phyloP scores from a whole-genome alignment of 2,888 invertebrate genomes.

The Hypomecis atomaria region DNA sequence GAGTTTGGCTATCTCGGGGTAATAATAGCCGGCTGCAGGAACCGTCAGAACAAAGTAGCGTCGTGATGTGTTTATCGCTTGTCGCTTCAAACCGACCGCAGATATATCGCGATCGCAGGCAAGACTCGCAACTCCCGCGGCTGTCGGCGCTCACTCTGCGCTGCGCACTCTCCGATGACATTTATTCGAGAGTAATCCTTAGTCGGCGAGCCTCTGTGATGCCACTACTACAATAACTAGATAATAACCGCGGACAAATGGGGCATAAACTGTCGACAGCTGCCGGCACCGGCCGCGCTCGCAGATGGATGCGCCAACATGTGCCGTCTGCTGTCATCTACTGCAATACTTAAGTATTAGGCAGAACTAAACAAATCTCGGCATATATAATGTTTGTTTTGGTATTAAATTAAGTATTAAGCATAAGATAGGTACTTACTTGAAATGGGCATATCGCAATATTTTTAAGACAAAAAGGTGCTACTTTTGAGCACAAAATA shows the following conservation, averaged over 20 bases:
- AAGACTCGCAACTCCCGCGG: constrained; percentile 35
- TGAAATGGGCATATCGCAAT: too few species aligned
- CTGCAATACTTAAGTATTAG: neutral
- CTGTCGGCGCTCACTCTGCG: constrained; percentile 25
- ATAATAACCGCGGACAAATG: neutral
- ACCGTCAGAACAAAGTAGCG: constrained; percentile 32
- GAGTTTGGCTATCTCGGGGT: constrained; percentile 49
- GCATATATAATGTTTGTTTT: neutral
- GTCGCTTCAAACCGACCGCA: constrained; percentile 44
- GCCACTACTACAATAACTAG: neutral
- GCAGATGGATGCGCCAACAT: neutral
- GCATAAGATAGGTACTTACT: too few species aligned
- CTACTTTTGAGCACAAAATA: too few species aligned
- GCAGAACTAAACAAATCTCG: neutral
- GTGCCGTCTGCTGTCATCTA: too few species aligned
- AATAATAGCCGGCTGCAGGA: constrained; percentile 70
- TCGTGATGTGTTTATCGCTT: constrained; percentile 38
- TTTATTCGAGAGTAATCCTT: constrained; percentile 18
- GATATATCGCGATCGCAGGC: constrained; percentile 47
- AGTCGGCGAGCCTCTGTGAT: constrained; percentile 1
- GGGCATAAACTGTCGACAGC: neutral
- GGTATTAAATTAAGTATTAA: too few species aligned
- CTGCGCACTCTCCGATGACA: constrained; percentile 7
- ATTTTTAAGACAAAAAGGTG: too few species aligned
- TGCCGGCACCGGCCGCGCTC: neutral